Conservation (phyloP, 2,113 vertebrate genomes). For the Perccottus glenii region DNA sequence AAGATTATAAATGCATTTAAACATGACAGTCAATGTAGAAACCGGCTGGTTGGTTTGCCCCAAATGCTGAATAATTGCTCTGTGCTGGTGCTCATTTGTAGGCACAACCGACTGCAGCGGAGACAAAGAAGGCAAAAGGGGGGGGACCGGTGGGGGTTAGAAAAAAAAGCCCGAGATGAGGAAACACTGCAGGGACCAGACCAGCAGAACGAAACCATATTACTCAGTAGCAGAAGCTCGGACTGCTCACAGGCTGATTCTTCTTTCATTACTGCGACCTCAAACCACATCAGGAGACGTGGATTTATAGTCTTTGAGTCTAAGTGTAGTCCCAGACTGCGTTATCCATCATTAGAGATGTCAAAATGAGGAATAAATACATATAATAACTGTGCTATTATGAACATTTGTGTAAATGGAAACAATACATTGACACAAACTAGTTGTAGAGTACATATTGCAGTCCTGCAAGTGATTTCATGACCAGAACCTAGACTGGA, state of each 20-base stretch:
- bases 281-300: constrained; percentile 48
- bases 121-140: constrained; percentile 54
- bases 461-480: no score
- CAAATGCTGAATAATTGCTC: constrained; percentile 66
- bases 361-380: constrained; percentile 25
- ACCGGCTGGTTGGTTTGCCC: constrained; percentile 40
- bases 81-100: constrained; percentile 73
- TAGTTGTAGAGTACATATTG: no score
- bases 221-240: constrained; percentile 4
- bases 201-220: constrained; percentile 3
- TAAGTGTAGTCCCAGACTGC: constrained; percentile 14
- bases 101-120: constrained; percentile 63
- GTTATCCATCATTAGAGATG: constrained; percentile 20
- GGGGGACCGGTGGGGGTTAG: neutral
- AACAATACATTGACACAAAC: no score
- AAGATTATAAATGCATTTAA: constrained; percentile 22
- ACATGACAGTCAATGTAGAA: constrained; percentile 17
- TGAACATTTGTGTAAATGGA: neutral
- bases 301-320: constrained; percentile 25
- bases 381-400: constrained; percentile 8
- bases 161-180: neutral
- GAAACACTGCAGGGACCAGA: constrained; percentile 36
- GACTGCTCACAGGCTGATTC: constrained; percentile 33
- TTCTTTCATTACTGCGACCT: constrained; percentile 33
- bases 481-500: no score